These are phyloP conservation scores for Illadopsis cleaveri DNA, from an alignment of 2,113 vertebrate genomes.

Conservation along the genomic window DNA sequence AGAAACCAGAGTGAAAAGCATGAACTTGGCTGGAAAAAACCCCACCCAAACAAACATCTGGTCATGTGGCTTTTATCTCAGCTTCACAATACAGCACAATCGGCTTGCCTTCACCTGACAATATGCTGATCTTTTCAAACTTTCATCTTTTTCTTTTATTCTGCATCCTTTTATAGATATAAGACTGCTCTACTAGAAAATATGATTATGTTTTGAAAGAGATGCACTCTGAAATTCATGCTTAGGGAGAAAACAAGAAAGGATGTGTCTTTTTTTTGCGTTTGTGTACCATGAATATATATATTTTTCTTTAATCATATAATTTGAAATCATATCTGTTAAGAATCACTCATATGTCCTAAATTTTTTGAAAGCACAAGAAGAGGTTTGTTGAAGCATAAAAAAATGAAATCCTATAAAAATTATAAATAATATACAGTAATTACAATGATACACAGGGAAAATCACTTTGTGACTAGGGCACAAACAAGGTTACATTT, in stretches of 20 bases:
- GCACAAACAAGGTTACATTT: background rate
- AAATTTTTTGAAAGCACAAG: background rate
- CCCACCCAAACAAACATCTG: fast-evolving
- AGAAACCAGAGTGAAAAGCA: background rate
- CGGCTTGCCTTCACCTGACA: background rate
- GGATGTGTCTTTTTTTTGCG: fast-evolving
- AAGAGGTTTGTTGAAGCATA: background rate
- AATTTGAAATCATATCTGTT: background rate
- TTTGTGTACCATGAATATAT: background rate
- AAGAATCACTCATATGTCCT: fast-evolving
- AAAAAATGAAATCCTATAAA: background rate
- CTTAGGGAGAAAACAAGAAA: background rate
- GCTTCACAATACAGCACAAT: background rate
- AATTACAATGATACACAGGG: background rate
- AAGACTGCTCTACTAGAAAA: background rate
- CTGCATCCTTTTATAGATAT: background rate
- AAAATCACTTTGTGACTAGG: background rate
- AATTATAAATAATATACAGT: background rate
- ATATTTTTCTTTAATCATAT: background rate
- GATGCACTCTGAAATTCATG: background rate
- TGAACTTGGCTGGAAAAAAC: background rate
- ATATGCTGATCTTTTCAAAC: background rate
- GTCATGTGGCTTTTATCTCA: background rate
- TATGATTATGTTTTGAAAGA: background rate
- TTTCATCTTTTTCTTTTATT: background rate